A percentile compares a stretch with the other conserved stretches of the same genome.
phyloP scores from a whole-genome alignment of 2,113 vertebrate genomes.

The Tyto alba region DNA sequence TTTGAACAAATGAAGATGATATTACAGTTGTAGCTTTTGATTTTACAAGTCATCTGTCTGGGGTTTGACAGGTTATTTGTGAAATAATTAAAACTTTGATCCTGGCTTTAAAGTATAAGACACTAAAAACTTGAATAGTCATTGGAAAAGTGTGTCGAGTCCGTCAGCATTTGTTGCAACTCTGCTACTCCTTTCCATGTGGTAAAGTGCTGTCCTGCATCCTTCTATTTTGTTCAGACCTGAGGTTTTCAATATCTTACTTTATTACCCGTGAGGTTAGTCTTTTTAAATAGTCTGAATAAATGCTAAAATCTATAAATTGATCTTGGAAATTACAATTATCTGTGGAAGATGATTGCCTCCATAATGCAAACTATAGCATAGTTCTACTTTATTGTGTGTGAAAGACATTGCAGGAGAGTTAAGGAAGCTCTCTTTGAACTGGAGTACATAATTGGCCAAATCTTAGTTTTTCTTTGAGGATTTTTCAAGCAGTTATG shows the following conservation, averaged over 20 bases:
- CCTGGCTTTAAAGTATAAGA: not conserved
- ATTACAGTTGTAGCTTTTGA: not conserved
- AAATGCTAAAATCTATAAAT: not conserved
- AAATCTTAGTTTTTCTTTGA: not conserved
- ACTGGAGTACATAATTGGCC: not conserved
- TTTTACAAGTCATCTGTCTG: not conserved
- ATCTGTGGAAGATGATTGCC: not conserved
- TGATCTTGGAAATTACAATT: not conserved
- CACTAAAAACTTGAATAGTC: not conserved
- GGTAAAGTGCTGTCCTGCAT: not conserved
- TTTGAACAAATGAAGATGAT: not conserved
- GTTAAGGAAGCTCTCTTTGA: not conserved
- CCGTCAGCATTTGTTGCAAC: not conserved
- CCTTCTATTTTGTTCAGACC: not conserved
- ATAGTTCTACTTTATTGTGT: not conserved
- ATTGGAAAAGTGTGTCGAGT: not conserved
- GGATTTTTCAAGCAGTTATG: not conserved
- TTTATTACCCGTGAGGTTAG: not conserved
- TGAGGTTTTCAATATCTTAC: not conserved
- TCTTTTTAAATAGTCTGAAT: not conserved
- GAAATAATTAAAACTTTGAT: not conserved
- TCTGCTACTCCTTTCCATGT: not conserved
- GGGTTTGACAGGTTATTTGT: not conserved
- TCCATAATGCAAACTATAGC: not conserved
- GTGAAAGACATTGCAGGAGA: not conserved